phyloP scores from a whole-genome alignment of 1,140 invertebrate species.

The Eulimnadia texana region DNA sequence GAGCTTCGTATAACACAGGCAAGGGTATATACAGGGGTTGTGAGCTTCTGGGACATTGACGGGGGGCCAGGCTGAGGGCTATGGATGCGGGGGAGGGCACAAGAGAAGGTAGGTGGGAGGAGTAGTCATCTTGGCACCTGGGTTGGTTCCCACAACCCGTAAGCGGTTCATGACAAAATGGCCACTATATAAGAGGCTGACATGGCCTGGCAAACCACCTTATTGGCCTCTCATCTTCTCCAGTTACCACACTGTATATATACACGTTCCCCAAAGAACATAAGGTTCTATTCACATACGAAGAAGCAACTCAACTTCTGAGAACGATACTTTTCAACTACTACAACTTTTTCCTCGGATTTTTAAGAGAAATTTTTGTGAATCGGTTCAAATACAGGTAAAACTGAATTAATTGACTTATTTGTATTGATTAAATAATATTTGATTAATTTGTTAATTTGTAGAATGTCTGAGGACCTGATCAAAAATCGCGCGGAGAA shows the following conservation, averaged over 20 bases:
- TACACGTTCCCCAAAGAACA: not conserved
- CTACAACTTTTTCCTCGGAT: no score
- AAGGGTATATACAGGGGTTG: no score
- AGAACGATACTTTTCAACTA: no score
- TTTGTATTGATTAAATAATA: no score
- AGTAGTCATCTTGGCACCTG: constrained; percentile 11
- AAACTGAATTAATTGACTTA: no score
- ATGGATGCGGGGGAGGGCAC: not conserved
- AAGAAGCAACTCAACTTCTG: no score
- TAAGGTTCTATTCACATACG: no score
- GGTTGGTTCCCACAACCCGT: constrained; percentile 4
- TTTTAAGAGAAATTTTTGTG: no score
- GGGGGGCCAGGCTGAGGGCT: no score
- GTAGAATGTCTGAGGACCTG: not conserved
- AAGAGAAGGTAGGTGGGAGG: not conserved
- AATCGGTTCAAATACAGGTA: no score
- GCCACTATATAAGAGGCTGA: not conserved
- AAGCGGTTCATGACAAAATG: not conserved
- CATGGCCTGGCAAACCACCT: constrained; percentile 1
- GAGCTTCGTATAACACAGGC: not conserved
- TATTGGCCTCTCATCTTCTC: constrained; percentile 1
- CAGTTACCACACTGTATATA: not conserved
- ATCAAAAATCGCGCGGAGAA: constrained; percentile 2
- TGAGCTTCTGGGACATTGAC: no score
- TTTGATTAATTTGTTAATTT: not conserved